Evolutionary conservation across 2,113 vertebrate genomes (phyloP).

Genomic region (Platichthys stellatus): DNA sequence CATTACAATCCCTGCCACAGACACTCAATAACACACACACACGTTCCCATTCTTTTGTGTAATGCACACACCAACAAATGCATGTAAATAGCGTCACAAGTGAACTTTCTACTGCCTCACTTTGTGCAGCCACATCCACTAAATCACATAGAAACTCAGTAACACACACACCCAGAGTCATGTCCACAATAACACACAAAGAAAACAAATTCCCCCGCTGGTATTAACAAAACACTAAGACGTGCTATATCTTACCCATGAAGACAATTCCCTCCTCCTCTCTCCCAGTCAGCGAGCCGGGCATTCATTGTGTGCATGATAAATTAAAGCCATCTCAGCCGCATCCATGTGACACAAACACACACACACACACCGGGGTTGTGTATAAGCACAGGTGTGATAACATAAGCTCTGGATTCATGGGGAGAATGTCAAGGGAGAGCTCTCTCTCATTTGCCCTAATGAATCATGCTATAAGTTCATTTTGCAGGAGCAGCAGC

Average conservation of each 20-base stretch:
- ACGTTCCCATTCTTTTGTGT: slow-evolving; percentile 29
- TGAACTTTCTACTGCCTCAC: too few species aligned
- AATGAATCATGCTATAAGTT: slow-evolving; percentile 65
- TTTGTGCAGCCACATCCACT: background rate
- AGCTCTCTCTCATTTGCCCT: slow-evolving; percentile 37
- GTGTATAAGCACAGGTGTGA: slow-evolving; percentile 69
- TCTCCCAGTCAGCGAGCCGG: slow-evolving; percentile 49
- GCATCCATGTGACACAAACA: slow-evolving; percentile 44
- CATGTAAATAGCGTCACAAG: too few species aligned
- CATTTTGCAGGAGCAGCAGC: slow-evolving; percentile 32
- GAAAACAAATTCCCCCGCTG: slow-evolving; percentile 10
- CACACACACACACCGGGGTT: slow-evolving; percentile 28
- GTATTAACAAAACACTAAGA: slow-evolving; percentile 11
- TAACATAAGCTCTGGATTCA: slow-evolving; percentile 50
- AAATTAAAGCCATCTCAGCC: slow-evolving; percentile 60
- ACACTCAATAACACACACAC: slow-evolving; percentile 5
- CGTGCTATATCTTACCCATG: slow-evolving; percentile 10
- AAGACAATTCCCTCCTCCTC: slow-evolving; percentile 21
- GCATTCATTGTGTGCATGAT: slow-evolving; percentile 69
- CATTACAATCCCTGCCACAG: slow-evolving; percentile 47
- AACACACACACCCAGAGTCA: background rate
- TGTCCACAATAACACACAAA: background rate
- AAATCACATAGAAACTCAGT: background rate
- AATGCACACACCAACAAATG: background rate
- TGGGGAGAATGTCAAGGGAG: slow-evolving; percentile 59